Evolutionary conservation across 2,797 vertebrate species (phyloP).

Genomic region (Channallabes apus): DNA sequence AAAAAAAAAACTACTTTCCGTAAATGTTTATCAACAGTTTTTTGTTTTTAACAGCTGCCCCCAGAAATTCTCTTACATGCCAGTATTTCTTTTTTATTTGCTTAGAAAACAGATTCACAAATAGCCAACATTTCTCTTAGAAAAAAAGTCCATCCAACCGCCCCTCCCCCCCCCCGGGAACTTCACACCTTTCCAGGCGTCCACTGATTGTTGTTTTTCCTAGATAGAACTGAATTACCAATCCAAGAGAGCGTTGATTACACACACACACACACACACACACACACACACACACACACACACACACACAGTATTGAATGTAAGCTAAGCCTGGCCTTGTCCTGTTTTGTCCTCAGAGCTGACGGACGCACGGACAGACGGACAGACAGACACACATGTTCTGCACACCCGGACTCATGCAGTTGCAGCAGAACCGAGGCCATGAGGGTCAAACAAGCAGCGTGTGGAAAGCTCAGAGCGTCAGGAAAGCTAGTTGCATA

Average conservation of each 20-base stretch:
- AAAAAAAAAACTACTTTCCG: no score
- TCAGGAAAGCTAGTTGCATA: slow-evolving; percentile 73
- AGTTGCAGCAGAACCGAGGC: neutral
- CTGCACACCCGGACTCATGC: slow-evolving; percentile 6
- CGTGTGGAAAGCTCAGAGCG: slow-evolving; percentile 44
- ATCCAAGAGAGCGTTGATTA: slow-evolving; percentile 61
- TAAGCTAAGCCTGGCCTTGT: neutral
- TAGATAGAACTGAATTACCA: slow-evolving; percentile 50
- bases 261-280: no score
- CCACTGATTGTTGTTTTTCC: neutral
- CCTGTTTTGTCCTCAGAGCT: neutral
- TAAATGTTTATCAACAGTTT: neutral
- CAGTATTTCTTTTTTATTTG: neutral
- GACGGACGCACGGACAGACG: neutral
- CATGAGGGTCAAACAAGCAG: slow-evolving; percentile 42
- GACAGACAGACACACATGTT: neutral
- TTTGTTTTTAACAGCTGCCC: neutral
- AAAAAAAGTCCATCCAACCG: neutral
- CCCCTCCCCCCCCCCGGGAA: no score
- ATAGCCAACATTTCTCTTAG: neutral
- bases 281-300: slow-evolving; percentile 47
- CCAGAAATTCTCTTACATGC: neutral
- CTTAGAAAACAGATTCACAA: neutral
- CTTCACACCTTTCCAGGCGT: neutral
- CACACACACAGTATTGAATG: neutral